Conservation (phyloP, 2,888 invertebrate genomes). For the Athalia cordata region DNA sequence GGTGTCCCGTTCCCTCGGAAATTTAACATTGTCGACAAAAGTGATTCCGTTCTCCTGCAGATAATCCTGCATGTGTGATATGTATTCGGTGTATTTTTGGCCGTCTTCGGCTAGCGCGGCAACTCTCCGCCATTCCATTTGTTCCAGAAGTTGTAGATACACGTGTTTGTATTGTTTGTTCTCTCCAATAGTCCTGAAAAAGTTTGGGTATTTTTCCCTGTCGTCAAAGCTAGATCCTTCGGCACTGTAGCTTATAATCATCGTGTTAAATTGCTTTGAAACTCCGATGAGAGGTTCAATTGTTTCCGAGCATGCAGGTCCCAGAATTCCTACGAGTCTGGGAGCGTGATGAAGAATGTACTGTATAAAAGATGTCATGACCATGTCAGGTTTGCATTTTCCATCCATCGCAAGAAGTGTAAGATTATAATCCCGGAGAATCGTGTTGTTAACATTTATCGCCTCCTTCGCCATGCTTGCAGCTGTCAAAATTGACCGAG, state of each 20-base stretch:
- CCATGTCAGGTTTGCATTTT: slow-evolving; percentile 82
- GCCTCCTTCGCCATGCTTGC: slow-evolving; percentile 79
- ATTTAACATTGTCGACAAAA: slow-evolving; percentile 82
- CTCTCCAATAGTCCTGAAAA: slow-evolving; percentile 87
- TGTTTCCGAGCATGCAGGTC: slow-evolving; percentile 88
- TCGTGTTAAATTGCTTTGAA: slow-evolving; percentile 82
- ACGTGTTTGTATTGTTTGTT: slow-evolving; percentile 83
- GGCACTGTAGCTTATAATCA: slow-evolving; percentile 86
- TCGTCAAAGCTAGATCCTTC: slow-evolving; percentile 85
- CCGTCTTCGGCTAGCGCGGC: slow-evolving; percentile 88
- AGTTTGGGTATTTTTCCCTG: slow-evolving; percentile 83
- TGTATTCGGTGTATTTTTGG: slow-evolving; percentile 86
- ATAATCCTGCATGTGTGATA: slow-evolving; percentile 81
- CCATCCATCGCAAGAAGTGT: slow-evolving; percentile 78
- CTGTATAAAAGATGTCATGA: slow-evolving; percentile 85
- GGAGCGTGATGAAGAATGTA: slow-evolving; percentile 78
- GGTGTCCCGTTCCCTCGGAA: slow-evolving; percentile 77
- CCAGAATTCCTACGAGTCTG: slow-evolving; percentile 81
- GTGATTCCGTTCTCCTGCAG: slow-evolving; percentile 79
- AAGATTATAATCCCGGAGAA: slow-evolving; percentile 79
- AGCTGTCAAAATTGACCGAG: slow-evolving; percentile 78
- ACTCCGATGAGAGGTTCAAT: slow-evolving; percentile 87
- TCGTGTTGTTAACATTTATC: slow-evolving; percentile 77
- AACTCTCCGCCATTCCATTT: slow-evolving; percentile 81
- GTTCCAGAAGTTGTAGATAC: slow-evolving; percentile 78